A percentile compares a stretch with the other conserved stretches of the same genome.
These are phyloP conservation scores for Aplidium turbinatum DNA, from an alignment of 23 tunicate genomes.

Conservation along the genomic window DNA sequence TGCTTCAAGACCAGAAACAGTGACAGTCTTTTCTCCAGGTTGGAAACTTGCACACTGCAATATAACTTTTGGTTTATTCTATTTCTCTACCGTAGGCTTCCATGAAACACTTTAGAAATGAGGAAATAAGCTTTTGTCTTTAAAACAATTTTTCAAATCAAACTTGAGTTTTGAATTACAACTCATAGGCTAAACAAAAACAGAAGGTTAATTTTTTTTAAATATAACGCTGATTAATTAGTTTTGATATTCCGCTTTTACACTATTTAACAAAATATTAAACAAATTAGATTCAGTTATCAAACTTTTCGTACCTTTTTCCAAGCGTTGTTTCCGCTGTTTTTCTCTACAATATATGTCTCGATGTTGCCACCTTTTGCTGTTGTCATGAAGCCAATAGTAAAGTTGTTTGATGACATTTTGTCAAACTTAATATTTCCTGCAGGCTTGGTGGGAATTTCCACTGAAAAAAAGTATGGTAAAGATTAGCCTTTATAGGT, in stretches of 20 bases:
- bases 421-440: slow-evolving; percentile 93
- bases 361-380: slow-evolving; percentile 32
- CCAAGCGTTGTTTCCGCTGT: slow-evolving; percentile 68
- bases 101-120: no score
- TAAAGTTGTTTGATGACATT: slow-evolving; percentile 88
- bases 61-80: no score
- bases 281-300: neutral
- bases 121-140: no score
- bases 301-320: slow-evolving; percentile 25
- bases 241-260: no score
- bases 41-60: slow-evolving; percentile 62
- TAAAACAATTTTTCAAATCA: no score
- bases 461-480: slow-evolving; percentile 9
- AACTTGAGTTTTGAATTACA: no score
- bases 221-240: no score
- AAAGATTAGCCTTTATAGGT: no score
- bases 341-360: slow-evolving; percentile 55
- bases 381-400: slow-evolving; percentile 61
- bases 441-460: slow-evolving; percentile 82
- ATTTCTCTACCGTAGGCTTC: no score
- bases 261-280: no score
- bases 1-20: slow-evolving; percentile 38
- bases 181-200: no score
- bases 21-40: slow-evolving; percentile 73
- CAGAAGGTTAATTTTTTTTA: no score